Base-by-base conservation (phyloP, 2,797 vertebrate species). In the Eospalax fontanierii region DNA sequence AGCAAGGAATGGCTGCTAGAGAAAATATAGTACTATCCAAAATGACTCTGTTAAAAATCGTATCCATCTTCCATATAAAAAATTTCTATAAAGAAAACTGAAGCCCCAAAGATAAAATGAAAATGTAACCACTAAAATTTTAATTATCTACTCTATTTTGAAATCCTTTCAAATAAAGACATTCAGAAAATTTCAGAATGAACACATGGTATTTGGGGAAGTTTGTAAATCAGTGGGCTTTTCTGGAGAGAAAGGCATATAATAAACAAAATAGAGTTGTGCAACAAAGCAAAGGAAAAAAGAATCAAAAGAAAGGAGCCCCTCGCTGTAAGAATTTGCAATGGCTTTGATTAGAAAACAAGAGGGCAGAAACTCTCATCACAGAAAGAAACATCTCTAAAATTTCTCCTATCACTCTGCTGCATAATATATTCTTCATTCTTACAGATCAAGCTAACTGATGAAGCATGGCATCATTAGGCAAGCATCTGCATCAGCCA, bases 141-240 rank as follows among this genome's bases (percentile, higher is more conserved):
- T 82, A 92, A 71, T 79, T 85, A 57, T 43, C 68, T 26, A 18
- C 22, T 87, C 4, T 66, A 80, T 61, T 81, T 81, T 89, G 38
- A 65, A 63, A 35, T 73, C 78, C 71, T 94, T 95, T 68, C 10
- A 90, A 92, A 5, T 71, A 57, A 24, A 54, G 11, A 87, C 30
- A 83, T 75, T 88, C 35, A 87, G 61, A 90, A 91, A 89, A 73
- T 18, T 86, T 91, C 80, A 85, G 40, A 93, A 68, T 65, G 15
- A 84, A 57, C 33, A 50, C 22, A 50, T 50, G 63, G 15, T 28
- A 30, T 91, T 81, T 30, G 8, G 14, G 38, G 22, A 78, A 94
- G 35, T 85, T 65, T 91, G 11, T 87, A 84, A 89, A 82, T 66
- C 84, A 68, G 0, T 63, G 33, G 33, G 50, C 30, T 78, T 11